These are phyloP conservation scores for Paramisgurnus dabryanus DNA, from an alignment of 2,113 vertebrate genomes.

Conservation along the genomic window DNA sequence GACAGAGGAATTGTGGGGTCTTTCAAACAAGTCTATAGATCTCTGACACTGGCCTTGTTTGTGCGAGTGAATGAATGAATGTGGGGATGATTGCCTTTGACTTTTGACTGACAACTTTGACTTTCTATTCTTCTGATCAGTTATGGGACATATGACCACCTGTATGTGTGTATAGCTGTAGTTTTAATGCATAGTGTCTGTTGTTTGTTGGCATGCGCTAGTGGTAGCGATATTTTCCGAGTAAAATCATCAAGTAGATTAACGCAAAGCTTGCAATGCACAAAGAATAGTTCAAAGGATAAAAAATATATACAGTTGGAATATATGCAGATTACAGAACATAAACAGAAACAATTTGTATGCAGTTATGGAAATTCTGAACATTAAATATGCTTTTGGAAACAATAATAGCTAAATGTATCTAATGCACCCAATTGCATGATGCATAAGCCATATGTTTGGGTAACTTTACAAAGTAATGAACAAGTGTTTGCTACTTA, in stretches of 20 bases:
- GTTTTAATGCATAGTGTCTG: not conserved
- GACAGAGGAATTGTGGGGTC: conserved; percentile 72
- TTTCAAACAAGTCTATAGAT: conserved; percentile 70
- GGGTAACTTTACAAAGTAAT: not conserved
- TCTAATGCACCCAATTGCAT: not conserved
- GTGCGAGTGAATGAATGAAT: conserved; percentile 19
- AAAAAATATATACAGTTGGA: no score
- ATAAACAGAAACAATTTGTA: no score
- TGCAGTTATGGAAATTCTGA: no score
- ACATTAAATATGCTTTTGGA: not conserved
- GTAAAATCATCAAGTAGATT: no score
- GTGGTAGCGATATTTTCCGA: no score
- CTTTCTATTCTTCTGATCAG: not conserved
- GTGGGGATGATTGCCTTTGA: conserved; percentile 31
- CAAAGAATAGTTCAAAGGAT: no score
- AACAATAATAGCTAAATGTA: not conserved
- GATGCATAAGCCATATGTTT: conserved; percentile 1
- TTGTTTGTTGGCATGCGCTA: no score
- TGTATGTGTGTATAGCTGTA: not conserved
- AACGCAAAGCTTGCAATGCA: no score
- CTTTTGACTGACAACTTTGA: conserved; percentile 41
- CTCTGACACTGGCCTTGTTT: conserved; percentile 47
- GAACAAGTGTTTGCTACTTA: conserved; percentile 51
- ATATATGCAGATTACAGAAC: no score
- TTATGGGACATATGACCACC: not conserved